Percentiles rank a stretch among this genome's conserved stretches.
Evolutionary conservation across 2,888 invertebrate species (phyloP).

Genomic region (Eurois occulta): DNA sequence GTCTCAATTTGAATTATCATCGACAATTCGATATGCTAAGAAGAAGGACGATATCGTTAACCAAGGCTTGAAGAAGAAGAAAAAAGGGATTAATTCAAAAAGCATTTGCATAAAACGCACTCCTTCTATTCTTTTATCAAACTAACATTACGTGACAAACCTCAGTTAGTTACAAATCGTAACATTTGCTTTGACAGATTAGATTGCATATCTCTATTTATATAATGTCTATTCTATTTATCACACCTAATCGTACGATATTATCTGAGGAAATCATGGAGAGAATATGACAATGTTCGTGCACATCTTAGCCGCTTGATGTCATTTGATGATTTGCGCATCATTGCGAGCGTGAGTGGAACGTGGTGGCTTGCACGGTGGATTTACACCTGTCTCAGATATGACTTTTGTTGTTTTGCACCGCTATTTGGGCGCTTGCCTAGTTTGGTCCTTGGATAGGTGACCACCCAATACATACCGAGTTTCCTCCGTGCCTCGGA

Average conservation of each 20-base stretch:
- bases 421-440: not conserved
- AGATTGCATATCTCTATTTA: conserved; percentile 48
- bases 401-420: not conserved
- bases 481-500: not conserved
- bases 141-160: conserved; percentile 15
- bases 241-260: conserved; percentile 42
- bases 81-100: not conserved
- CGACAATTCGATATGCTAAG: too few relatives aligned
- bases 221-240: conserved; percentile 36
- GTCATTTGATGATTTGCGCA: not conserved
- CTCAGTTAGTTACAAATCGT: conserved; percentile 37
- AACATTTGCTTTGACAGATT: conserved; percentile 27
- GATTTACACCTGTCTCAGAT: not conserved
- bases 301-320: conserved; percentile 22
- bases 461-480: too few relatives aligned
- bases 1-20: too few relatives aligned
- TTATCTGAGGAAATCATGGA: conserved; percentile 27
- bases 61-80: too few relatives aligned
- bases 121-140: conserved; percentile 6
- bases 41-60: not conserved
- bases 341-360: not conserved
- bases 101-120: not conserved
- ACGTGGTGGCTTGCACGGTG: not conserved
- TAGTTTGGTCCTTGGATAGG: too few relatives aligned
- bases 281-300: conserved; percentile 5